Base-by-base conservation (phyloP, 2,113 vertebrate species). In the Formicarius rufipectus region DNA sequence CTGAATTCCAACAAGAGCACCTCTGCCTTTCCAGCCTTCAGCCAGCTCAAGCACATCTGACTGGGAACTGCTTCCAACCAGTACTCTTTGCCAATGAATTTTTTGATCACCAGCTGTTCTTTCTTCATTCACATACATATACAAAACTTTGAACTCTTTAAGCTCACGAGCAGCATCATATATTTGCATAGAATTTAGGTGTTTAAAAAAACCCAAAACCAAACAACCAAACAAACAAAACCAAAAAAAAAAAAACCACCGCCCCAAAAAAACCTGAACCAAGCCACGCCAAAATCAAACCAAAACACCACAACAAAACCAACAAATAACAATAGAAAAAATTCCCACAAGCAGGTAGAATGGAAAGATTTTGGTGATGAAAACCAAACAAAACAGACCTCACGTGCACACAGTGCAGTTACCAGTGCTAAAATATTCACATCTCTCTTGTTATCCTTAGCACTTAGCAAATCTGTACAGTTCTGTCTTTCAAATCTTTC, bases 91-190 rank as follows among this genome's bases (percentile, higher is more conserved):
- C 23, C 94, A 82, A 75, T 35, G 6, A 42, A 55, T 69, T 75
- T 89, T 87, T 93, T 84, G 31, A 66, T 75, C 9, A 7, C 42
- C 59, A 52, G 13, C 50, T 73, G 14, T 74, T 92, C 92, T 45
- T 90, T 35, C 50, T 5, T 64, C 22, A 52, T 14, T 42, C 5
- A 31, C 3, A 21, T 5, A 44, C 7, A 31, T 40, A 19, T 15
- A n/a, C 3, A 72, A 68, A 67, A 6, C 5, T 39, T 77, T 33
- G 33, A 7, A 23, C 1, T 16, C 59, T 81, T 91, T 77, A 67
- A 79, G 25, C 12, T 66, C 35, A 96, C 66, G 10, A 22, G 3
- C 4, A 55, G 40, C 17, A 40, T 66, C 24, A 60, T 84, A 73
- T 58, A 77, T 87, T 85, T 74, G 10, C 33, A 35, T 14, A 66